These are phyloP conservation scores for Agrochola macilenta DNA, from an alignment of 2,888 invertebrate species.

Conservation along the genomic window DNA sequence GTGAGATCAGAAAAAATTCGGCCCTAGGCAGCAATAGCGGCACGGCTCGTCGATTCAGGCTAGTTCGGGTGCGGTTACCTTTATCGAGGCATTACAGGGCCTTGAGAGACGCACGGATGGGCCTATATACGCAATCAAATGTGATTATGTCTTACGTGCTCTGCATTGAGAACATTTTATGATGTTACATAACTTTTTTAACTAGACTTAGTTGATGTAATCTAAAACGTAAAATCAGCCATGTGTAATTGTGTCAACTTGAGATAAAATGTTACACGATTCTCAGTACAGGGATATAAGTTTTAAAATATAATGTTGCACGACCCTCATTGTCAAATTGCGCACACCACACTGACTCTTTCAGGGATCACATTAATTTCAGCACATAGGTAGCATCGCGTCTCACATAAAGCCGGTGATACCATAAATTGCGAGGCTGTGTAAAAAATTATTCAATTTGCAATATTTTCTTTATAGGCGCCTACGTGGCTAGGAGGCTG, in stretches of 20 bases:
- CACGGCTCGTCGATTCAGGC: conserved; percentile 61
- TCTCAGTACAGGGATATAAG: conserved; percentile 32
- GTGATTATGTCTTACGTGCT: conserved; percentile 57
- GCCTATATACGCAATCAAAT: conserved; percentile 62
- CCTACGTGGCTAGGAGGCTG: conserved; percentile 46
- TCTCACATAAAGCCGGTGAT: conserved; percentile 40
- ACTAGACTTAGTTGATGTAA: conserved; percentile 11
- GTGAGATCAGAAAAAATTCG: conserved; percentile 61
- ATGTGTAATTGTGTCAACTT: conserved; percentile 19
- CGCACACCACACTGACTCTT: conserved; percentile 32
- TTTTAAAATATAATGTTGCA: conserved; percentile 25
- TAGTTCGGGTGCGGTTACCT: conserved; percentile 59
- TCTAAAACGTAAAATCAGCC: conserved; percentile 22
- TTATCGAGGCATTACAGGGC: conserved; percentile 60
- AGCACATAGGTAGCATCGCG: conserved; percentile 44
- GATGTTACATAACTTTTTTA: conserved; percentile 3
- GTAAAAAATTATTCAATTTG: conserved; percentile 70
- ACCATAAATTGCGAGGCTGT: conserved; percentile 50
- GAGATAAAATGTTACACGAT: conserved; percentile 21
- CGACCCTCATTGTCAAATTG: conserved; percentile 47
- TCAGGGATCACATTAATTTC: conserved; percentile 48
- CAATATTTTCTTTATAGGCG: conserved; percentile 66
- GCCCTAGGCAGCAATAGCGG: conserved; percentile 51
- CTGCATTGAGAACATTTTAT: conserved; percentile 32
- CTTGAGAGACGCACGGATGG: conserved; percentile 60